A percentile compares a stretch with the other conserved stretches of the same genome.
phyloP scores from a whole-genome alignment of 2,888 invertebrate species.

The Acrocyrtus sp. region DNA sequence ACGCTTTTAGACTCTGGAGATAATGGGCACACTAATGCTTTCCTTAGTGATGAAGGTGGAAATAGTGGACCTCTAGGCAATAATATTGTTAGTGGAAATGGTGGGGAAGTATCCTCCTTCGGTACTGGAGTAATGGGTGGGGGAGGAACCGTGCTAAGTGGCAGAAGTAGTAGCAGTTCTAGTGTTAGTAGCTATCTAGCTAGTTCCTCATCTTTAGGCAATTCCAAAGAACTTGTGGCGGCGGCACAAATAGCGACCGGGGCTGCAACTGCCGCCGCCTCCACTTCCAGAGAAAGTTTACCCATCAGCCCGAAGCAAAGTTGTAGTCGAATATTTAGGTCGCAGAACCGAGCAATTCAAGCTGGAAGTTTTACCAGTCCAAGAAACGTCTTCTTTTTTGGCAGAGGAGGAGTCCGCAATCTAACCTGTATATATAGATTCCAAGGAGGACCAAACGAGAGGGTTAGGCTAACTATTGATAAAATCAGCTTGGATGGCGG shows the following conservation, averaged over 20 bases:
- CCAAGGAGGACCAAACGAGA: conserved; percentile 76
- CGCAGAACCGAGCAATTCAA: conserved; percentile 55
- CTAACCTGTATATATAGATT: conserved; percentile 81
- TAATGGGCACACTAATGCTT: conserved; percentile 14
- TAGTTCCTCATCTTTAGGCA: conserved; percentile 25
- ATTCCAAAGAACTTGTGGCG: conserved; percentile 14
- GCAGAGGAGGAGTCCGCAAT: conserved; percentile 81
- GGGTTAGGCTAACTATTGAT: conserved; percentile 79
- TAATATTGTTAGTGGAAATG: conserved; percentile 27
- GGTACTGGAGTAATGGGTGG: background rate
- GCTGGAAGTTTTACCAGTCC: conserved; percentile 71
- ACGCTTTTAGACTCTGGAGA: conserved; percentile 14
- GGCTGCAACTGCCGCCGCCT: conserved; percentile 11
- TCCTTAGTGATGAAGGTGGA: conserved; percentile 27
- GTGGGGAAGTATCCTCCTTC: conserved; percentile 13
- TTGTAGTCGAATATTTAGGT: conserved; percentile 54
- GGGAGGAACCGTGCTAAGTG: background rate
- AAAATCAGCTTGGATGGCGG: conserved; percentile 66
- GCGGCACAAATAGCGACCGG: conserved; percentile 2
- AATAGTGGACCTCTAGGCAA: conserved; percentile 22
- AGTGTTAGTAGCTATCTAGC: conserved; percentile 22
- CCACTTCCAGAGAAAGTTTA: conserved; percentile 39
- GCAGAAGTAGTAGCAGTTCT: conserved; percentile 3
- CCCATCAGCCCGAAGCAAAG: conserved; percentile 39
- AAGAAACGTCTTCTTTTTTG: conserved; percentile 83